Evolutionary conservation across 2,888 invertebrate genomes (phyloP), one percentile per base, ranked within the genome.

Genomic region (Acanthopleura granulata): DNA sequence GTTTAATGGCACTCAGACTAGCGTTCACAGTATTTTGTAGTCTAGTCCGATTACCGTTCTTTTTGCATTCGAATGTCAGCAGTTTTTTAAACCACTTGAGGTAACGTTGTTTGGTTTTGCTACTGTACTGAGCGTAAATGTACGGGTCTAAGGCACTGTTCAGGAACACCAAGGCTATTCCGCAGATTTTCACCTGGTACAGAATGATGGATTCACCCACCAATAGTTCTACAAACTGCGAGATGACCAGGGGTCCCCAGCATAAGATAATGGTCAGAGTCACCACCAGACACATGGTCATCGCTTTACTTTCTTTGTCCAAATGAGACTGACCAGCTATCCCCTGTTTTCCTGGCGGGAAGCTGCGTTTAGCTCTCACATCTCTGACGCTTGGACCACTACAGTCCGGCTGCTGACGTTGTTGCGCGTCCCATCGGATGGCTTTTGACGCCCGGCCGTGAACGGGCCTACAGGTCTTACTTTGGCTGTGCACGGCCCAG

Each of bases 71-170:
- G 62, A 29, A 77, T 4, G 61, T 70, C 50, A 77, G n/a, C 50
- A 76, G 25, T 16, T 61, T 69, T 27, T 75, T 72, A 29, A 76
- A 75, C 9, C 73, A 70, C 40, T 70, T 77, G 18, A 74, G 66
- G 73, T 84, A 86, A 27, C 80, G 77, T 71, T 83, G 79, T 76
- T 83, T 83, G 18, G 80, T 80, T 70, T 81, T 79, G 1, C 82
- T 80, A 75, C 81, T 84, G 69, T 81, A 81, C 72, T 85, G 85
- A 16, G 85, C 83, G 77, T 86, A 86, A 72, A 86, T 79, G 74
- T 85, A 86, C 9, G 86, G 86, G 73, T 86, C 80, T 73, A 86
- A 76, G 57, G 85, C 86, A 76, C 85, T 84, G 78, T 86, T 86
- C 6, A 86, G 82, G 79, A 85, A 86, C 72, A 86, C 82, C 27